phyloP scores from a whole-genome alignment of 2,797 vertebrate species.

The Meriones psammophilus region DNA sequence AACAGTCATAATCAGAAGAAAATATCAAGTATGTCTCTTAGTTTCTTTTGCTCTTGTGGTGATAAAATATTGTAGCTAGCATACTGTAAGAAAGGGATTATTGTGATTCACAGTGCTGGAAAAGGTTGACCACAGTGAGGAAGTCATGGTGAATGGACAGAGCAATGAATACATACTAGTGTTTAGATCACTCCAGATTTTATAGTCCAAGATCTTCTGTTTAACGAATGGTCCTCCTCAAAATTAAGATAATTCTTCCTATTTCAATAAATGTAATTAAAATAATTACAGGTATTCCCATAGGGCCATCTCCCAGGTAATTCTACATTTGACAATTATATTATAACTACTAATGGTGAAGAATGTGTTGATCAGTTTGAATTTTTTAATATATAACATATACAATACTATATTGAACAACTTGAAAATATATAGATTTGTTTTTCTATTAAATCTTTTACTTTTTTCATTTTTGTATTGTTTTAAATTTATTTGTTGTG shows the following conservation, averaged over 20 bases:
- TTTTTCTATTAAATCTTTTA: neutral
- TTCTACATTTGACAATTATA: neutral
- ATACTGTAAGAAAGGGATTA: neutral
- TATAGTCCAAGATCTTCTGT: neutral
- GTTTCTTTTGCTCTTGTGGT: neutral
- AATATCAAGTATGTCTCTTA: neutral
- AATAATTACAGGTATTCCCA: neutral
- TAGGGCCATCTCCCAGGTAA: neutral
- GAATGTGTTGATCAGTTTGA: neutral
- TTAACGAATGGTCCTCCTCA: neutral
- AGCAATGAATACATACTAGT: neutral
- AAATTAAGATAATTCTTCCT: neutral
- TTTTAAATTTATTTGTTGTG: neutral
- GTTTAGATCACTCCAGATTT: neutral
- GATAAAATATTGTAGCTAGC: neutral
- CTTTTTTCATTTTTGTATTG: neutral
- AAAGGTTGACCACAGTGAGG: neutral
- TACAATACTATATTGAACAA: neutral
- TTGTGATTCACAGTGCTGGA: neutral
- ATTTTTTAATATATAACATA: neutral
- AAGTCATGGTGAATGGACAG: neutral
- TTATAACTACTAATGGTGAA: neutral
- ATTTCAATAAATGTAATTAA: neutral
- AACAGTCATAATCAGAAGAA: neutral
- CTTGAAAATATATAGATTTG: neutral